Evolutionary conservation across 2,888 invertebrate species (phyloP).

Genomic region (Sericinus montela): DNA sequence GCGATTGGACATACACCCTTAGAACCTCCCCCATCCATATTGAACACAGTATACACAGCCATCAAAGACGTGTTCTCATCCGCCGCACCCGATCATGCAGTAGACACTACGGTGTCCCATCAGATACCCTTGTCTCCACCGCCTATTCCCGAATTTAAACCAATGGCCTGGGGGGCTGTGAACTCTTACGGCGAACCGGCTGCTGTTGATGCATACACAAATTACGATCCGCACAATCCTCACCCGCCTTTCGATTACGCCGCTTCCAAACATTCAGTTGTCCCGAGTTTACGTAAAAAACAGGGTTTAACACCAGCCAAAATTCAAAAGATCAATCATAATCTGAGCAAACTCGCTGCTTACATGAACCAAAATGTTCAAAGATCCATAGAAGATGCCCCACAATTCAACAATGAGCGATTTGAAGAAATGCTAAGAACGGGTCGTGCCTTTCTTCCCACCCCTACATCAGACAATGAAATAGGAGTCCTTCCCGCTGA

Average conservation of each 20-base stretch:
- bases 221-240: conserved; percentile 51
- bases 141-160: conserved; percentile 48
- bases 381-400: conserved; percentile 56
- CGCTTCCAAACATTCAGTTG: conserved; percentile 45
- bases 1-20: conserved; percentile 50
- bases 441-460: conserved; percentile 51
- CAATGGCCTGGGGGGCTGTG: conserved; percentile 61
- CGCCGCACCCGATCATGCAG: conserved; percentile 29
- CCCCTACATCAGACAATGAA: conserved; percentile 62
- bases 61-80: conserved; percentile 57
- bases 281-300: conserved; percentile 29
- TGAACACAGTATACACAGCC: conserved; percentile 61
- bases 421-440: conserved; percentile 47
- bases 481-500: conserved; percentile 66
- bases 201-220: conserved; percentile 47
- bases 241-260: conserved; percentile 50
- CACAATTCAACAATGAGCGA: conserved; percentile 45
- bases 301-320: conserved; percentile 57
- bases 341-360: conserved; percentile 54
- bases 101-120: conserved; percentile 27
- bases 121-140: conserved; percentile 60
- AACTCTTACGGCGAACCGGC: conserved; percentile 71
- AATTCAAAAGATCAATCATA: conserved; percentile 61
- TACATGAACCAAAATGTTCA: conserved; percentile 48
- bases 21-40: conserved; percentile 61